Base-by-base conservation (phyloP, 64 coral and sea anemone genomes). In the Dendronephthya gigantea region DNA sequence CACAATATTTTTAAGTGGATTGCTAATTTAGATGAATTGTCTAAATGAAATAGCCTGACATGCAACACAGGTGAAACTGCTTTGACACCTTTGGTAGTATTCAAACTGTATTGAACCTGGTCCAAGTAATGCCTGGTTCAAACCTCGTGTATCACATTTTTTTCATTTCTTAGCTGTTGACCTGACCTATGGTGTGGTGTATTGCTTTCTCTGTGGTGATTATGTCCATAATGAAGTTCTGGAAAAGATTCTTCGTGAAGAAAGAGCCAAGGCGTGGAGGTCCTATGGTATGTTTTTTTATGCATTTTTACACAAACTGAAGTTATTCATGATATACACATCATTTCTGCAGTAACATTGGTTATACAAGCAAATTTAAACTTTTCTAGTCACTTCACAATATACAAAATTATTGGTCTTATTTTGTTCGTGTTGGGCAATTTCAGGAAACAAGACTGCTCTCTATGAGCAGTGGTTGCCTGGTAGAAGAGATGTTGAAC, bases 151-250 rank as follows among this genome's bases (percentile, higher is more conserved):
- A 35, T 50, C 27, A 85, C 79, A 83, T 88, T 76, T 0, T 34
- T 89, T 40, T 82, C 49, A 39, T 45, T 30, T 74, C 56, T 38
- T 45, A 97, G 94, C 94, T 48, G 65, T 97, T 27, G 94, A 97
- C 74, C 62, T 97, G 50, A 97, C 83, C 39, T 92, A 97, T 86
- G 94, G 94, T 32, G 90, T 72, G 17, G 81, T 97, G 30, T 97
- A 91, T 52, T 97, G 94, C 23, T 97, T 97, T 58, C 45, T 93
- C 39, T 97, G 94, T 82, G 82, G 87, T 62, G 94, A 97, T 81
- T 93, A 97, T 81, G 90, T 90, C 37, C 93, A 97, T 47, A 91
- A 97, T 86, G 48, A 90, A 31, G 84, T 93, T 31, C 65, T 98
- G 50, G 95, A 98, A 68, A 93, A 88, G 72, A 91, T 98, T 81